Evolutionary conservation across 2,113 vertebrate genomes (phyloP).

Genomic region (Phaetusa simplex): DNA sequence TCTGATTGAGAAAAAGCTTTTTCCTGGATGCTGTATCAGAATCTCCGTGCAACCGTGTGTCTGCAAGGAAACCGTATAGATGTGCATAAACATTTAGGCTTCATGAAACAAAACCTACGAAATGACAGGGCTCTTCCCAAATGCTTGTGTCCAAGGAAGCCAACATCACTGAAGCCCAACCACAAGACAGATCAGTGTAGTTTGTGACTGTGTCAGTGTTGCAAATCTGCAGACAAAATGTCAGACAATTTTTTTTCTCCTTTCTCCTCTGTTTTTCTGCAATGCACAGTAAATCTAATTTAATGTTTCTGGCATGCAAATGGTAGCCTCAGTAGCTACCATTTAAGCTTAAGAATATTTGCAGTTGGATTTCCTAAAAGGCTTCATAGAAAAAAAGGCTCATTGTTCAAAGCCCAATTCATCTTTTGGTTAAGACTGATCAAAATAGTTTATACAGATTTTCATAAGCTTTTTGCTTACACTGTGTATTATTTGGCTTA

Average conservation of each 20-base stretch:
- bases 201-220: not conserved
- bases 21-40: not conserved
- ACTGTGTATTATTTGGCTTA: conserved; percentile 49
- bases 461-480: conserved; percentile 49
- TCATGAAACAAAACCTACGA: not conserved
- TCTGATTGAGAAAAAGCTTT: not conserved
- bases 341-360: not conserved
- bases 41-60: not conserved
- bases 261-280: not conserved
- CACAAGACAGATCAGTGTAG: not conserved
- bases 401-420: conserved; percentile 35
- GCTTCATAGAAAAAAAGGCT: not conserved
- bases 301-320: not conserved
- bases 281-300: not conserved
- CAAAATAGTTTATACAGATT: conserved; percentile 63
- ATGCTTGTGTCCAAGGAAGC: not conserved
- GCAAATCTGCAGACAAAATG: not conserved
- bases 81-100: not conserved
- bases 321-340: not conserved
- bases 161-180: not conserved
- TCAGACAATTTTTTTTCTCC: not conserved
- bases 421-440: conserved; percentile 45
- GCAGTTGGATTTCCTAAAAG: conserved; percentile 31
- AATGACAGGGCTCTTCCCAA: not conserved
- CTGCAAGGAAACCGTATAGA: not conserved